phyloP scores from a whole-genome alignment of 2,113 vertebrate genomes.

The Hippotragus niger region DNA sequence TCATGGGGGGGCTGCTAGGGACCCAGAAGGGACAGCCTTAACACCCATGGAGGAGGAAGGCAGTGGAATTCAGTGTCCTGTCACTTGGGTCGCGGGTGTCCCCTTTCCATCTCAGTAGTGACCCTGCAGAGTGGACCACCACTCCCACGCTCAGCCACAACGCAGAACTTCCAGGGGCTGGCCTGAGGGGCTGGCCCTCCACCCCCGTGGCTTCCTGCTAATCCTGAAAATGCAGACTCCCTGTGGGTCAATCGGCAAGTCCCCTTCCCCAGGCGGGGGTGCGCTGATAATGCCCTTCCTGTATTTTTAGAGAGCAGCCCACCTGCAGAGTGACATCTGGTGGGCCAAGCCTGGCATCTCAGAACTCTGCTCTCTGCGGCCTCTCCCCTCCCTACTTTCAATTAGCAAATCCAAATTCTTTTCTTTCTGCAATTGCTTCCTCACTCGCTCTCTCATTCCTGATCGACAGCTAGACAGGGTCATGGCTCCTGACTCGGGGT shows the following conservation, averaged over 20 bases:
- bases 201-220: fast-evolving
- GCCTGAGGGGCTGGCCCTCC: neutral
- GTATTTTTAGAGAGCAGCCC: neutral
- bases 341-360: neutral
- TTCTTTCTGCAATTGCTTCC: neutral
- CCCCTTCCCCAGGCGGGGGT: neutral
- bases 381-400: neutral
- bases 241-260: neutral
- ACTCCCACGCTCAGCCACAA: neutral
- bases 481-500: too few relatives aligned
- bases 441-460: neutral
- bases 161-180: neutral
- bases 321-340: neutral
- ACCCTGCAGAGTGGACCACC: neutral
- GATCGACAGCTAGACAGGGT: neutral
- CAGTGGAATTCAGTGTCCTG: neutral
- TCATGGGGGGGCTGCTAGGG: neutral
- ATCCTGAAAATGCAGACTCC: neutral
- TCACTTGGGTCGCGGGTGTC: neutral
- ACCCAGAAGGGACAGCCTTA: neutral
- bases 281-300: neutral
- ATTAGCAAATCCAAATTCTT: neutral
- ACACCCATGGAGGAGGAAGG: neutral
- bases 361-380: neutral
- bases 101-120: neutral